Conservation (phyloP, 2,888 invertebrate genomes). For the Archips crataeganus region DNA sequence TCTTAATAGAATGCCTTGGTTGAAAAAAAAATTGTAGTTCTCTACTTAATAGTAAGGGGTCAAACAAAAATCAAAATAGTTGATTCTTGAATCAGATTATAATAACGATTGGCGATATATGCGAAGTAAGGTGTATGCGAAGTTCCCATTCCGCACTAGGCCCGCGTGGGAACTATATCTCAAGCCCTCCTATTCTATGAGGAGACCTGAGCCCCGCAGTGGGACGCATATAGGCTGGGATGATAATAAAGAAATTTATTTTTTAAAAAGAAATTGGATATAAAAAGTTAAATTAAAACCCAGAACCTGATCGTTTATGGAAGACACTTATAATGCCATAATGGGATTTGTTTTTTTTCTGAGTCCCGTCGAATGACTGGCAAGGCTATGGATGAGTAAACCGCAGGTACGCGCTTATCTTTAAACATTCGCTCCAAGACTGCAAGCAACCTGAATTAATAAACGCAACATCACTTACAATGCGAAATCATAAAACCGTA, state of each 20-base stretch:
- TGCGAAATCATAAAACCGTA: neutral
- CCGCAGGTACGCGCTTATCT: neutral
- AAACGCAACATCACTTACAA: constrained; percentile 6
- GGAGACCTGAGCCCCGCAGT: no score
- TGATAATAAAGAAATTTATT: no score
- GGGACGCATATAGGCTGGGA: no score
- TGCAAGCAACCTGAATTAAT: neutral
- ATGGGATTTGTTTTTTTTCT: constrained; percentile 15
- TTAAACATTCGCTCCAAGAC: neutral
- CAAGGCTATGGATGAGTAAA: neutral
- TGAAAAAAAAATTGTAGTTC: neutral
- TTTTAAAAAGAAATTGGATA: neutral
- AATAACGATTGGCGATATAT: no score
- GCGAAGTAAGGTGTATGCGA: no score
- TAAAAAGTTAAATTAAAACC: neutral
- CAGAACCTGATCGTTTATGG: constrained; percentile 3
- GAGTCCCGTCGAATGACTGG: neutral
- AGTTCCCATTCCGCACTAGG: no score
- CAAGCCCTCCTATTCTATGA: no score
- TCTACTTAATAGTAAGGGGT: no score
- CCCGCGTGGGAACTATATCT: no score
- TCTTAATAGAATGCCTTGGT: neutral
- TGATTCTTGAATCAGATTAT: neutral
- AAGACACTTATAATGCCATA: constrained; percentile 30
- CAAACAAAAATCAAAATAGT: no score